A percentile compares a stretch with the other conserved stretches of the same genome.
These are phyloP conservation scores for Strigamia maritima DNA, from an alignment of 2,888 invertebrate genomes.

Conservation along the genomic window DNA sequence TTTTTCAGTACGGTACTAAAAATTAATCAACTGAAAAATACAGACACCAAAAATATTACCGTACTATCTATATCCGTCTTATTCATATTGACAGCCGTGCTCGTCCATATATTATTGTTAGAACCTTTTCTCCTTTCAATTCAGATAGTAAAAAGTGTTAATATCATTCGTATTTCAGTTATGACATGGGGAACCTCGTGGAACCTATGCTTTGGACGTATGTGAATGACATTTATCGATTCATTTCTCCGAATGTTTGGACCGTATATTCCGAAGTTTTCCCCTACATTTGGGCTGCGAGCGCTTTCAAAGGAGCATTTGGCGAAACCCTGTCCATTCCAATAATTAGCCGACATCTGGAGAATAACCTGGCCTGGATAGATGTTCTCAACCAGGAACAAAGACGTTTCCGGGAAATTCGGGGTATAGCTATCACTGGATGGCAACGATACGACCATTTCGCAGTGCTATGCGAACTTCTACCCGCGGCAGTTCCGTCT, in stretches of 20 bases:
- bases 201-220: conserved; percentile 65
- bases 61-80: no score
- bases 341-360: conserved; percentile 64
- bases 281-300: conserved; percentile 68
- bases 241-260: conserved; percentile 58
- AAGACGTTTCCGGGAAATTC: conserved; percentile 45
- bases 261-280: conserved; percentile 67
- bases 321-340: conserved; percentile 68
- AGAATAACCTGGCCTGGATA: conserved; percentile 68
- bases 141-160: neutral
- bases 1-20: no score
- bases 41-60: no score
- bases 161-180: conserved; percentile 15
- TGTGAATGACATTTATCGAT: conserved; percentile 59
- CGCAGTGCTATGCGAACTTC: conserved; percentile 49
- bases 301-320: conserved; percentile 72
- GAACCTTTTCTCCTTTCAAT: neutral
- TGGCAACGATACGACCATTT: conserved; percentile 51
- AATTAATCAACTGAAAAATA: no score
- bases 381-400: conserved; percentile 52
- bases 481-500: conserved; percentile 49
- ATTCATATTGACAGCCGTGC: no score
- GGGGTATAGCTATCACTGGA: conserved; percentile 48
- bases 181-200: conserved; percentile 40
- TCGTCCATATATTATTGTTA: no score